A percentile compares a stretch with the other conserved stretches of the same genome.
Conservation (phyloP, 2,888 invertebrate genomes). For the Agrochola lota region DNA sequence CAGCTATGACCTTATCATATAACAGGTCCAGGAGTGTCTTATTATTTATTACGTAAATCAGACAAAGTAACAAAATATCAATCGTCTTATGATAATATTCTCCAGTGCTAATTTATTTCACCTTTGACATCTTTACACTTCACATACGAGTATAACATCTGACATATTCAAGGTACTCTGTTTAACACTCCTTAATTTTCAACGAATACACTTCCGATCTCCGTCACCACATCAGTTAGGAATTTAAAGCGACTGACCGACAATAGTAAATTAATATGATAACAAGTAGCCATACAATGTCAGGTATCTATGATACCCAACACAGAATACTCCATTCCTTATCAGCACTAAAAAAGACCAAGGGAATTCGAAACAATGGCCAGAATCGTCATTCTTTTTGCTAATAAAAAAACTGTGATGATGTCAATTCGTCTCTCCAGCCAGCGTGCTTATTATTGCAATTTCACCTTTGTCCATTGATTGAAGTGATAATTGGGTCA, state of each 20-base stretch:
- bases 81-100: slow-evolving; percentile 24
- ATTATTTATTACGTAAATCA: slow-evolving; percentile 31
- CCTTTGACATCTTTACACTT: slow-evolving; percentile 52
- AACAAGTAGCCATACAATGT: neutral
- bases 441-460: neutral
- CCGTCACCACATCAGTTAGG: slow-evolving; percentile 9
- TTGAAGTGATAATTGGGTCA: neutral
- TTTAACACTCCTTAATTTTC: slow-evolving; percentile 33
- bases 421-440: neutral
- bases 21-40: slow-evolving; percentile 55
- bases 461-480: neutral
- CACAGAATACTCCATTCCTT: neutral
- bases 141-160: slow-evolving; percentile 35
- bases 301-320: neutral
- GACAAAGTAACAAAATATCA: slow-evolving; percentile 26
- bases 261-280: neutral
- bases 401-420: neutral
- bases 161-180: slow-evolving; percentile 50
- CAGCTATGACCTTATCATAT: slow-evolving; percentile 47
- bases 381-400: neutral
- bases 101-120: slow-evolving; percentile 58
- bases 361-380: neutral
- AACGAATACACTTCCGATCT: slow-evolving; percentile 12
- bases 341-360: neutral
- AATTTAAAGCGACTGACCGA: slow-evolving; percentile 1